These are phyloP conservation scores for Eutolmus rufibarbis DNA, from an alignment of 2,888 invertebrate species.

Conservation along the genomic window DNA sequence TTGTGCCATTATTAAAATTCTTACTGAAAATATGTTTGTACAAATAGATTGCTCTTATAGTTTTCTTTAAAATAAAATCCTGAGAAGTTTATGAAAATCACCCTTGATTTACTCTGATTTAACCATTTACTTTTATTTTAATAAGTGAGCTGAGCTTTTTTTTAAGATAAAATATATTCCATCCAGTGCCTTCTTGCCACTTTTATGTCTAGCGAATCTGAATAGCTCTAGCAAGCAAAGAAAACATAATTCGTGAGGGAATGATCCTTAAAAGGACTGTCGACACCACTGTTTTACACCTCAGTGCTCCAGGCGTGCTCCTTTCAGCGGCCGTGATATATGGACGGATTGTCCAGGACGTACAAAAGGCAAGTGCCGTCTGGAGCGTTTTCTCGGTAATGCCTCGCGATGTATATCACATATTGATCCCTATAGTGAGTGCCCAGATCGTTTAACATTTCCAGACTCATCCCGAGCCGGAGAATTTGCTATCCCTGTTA, in stretches of 20 bases:
- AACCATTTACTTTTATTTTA: too few relatives aligned
- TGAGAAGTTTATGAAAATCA: too few relatives aligned
- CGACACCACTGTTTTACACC: neutral
- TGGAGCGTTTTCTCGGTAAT: neutral
- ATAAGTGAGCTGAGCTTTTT: too few relatives aligned
- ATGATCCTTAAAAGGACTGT: neutral
- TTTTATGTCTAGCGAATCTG: neutral
- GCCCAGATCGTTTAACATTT: neutral
- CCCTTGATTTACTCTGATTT: too few relatives aligned
- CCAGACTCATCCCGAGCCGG: neutral
- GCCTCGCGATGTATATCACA: neutral
- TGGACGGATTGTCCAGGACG: neutral
- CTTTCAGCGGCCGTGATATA: neutral
- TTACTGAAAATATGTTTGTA: too few relatives aligned
- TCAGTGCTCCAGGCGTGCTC: neutral
- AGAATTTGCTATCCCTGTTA: slow-evolving; percentile 29
- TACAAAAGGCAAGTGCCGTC: neutral
- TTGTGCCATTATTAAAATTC: too few relatives aligned
- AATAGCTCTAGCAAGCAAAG: neutral
- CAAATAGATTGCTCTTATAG: too few relatives aligned
- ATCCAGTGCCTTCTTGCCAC: too few relatives aligned
- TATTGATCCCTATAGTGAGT: slow-evolving; percentile 18
- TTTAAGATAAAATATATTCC: too few relatives aligned
- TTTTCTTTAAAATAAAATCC: too few relatives aligned
- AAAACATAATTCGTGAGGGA: neutral